Evolutionary conservation across 1,140 invertebrate genomes (phyloP).

Genomic region (fruit fly (Drosophila melanogaster)): DNA sequence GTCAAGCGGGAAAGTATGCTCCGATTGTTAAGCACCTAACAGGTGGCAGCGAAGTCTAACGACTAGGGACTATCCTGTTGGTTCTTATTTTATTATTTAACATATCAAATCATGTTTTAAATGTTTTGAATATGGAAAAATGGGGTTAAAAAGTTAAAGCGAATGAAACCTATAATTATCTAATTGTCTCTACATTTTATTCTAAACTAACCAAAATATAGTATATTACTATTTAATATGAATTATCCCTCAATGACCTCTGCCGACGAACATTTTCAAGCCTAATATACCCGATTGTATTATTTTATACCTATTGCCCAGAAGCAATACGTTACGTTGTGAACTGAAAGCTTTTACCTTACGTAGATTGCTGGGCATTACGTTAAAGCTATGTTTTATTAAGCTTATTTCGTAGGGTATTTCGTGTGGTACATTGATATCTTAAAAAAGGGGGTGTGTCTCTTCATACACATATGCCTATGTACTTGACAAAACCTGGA

Average conservation of each 20-base stretch:
- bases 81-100: no score
- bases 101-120: no score
- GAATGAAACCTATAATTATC: no score
- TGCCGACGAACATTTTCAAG: background rate
- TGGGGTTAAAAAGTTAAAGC: no score
- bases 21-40: constrained; percentile 24
- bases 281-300: constrained; percentile 14
- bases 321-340: constrained; percentile 15
- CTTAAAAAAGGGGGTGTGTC: constrained; percentile 39
- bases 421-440: background rate
- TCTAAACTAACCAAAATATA: background rate
- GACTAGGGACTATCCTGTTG: background rate
- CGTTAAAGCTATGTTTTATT: constrained; percentile 5
- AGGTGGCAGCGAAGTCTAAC: constrained; percentile 15
- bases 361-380: constrained; percentile 14
- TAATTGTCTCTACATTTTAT: no score
- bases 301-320: background rate
- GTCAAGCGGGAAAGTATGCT: constrained; percentile 40
- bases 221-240: no score
- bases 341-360: constrained; percentile 21
- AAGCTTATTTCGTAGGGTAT: constrained; percentile 18
- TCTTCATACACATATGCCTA: background rate
- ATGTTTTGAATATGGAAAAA: background rate
- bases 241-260: background rate
- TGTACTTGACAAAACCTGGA: background rate